A percentile compares a stretch with the other conserved stretches of the same genome.
Evolutionary conservation across 1,140 invertebrate genomes (phyloP).

Genomic region (Teleopsis dalmanni): DNA sequence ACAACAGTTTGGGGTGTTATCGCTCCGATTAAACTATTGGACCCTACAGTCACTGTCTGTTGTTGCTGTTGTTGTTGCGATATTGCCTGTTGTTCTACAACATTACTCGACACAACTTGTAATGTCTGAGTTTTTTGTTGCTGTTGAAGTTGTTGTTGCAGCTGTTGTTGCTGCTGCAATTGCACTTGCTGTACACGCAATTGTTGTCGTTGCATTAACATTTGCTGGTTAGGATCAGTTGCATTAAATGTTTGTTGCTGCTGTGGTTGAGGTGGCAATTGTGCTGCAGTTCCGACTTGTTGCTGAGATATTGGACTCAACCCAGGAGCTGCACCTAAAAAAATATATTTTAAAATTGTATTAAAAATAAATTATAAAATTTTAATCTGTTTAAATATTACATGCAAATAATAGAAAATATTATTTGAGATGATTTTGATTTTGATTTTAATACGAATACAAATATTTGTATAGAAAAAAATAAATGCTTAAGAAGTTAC

Average conservation of each 20-base stretch:
- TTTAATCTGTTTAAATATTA: too few relatives aligned
- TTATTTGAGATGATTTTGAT: too few relatives aligned
- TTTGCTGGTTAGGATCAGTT: slow-evolving; percentile 39
- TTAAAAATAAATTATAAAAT: too few relatives aligned
- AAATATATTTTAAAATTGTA: too few relatives aligned
- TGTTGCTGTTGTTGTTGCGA: slow-evolving; percentile 2
- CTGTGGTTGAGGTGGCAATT: slow-evolving; percentile 26
- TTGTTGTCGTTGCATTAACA: slow-evolving; percentile 40
- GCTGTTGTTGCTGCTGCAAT: slow-evolving; percentile 49
- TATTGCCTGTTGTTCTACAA: slow-evolving; percentile 22
- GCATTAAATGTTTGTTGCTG: slow-evolving; percentile 15
- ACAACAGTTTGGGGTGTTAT: slow-evolving; percentile 44
- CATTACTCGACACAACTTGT: slow-evolving; percentile 1
- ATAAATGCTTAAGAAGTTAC: too few relatives aligned
- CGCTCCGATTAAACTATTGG: slow-evolving; percentile 27
- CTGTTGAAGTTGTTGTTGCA: slow-evolving; percentile 38
- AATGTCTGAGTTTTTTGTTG: slow-evolving; percentile 7
- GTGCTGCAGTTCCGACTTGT: slow-evolving; percentile 23
- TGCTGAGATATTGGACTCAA: slow-evolving; percentile 44
- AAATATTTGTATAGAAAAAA: too few relatives aligned
- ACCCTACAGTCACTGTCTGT: slow-evolving; percentile 6
- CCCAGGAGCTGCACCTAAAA: slow-evolving; percentile 44
- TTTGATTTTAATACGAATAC: too few relatives aligned
- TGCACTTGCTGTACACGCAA: slow-evolving; percentile 51
- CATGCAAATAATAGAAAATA: too few relatives aligned